Evolutionary conservation across 2,888 invertebrate species (phyloP).

Genomic region (Cephus sareptanus): DNA sequence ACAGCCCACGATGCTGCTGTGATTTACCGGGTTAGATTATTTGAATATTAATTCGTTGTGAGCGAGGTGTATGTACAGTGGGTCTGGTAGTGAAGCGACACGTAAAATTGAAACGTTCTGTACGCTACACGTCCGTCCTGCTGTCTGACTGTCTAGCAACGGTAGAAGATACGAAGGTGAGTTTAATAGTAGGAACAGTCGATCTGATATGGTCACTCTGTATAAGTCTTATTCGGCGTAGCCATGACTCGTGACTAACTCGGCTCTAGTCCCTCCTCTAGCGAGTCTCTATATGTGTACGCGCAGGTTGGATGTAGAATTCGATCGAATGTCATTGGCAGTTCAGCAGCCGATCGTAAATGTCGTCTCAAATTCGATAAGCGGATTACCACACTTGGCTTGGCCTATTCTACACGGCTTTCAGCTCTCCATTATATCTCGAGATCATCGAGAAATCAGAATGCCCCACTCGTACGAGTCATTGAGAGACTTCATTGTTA

Average conservation of each 20-base stretch:
- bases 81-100: constrained; percentile 8
- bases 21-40: constrained; percentile 39
- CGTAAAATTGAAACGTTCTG: constrained; percentile 21
- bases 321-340: constrained; percentile 17
- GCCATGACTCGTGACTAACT: neutral
- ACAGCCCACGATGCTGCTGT: constrained; percentile 27
- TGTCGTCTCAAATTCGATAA: constrained; percentile 37
- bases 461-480: neutral
- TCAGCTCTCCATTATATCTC: constrained; percentile 35
- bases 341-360: constrained; percentile 34
- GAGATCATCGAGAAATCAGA: constrained; percentile 29
- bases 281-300: neutral
- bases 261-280: neutral
- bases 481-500: neutral
- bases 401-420: constrained; percentile 37
- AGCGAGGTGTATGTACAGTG: neutral
- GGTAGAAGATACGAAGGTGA: constrained; percentile 1
- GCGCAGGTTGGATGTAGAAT: neutral
- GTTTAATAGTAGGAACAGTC: constrained; percentile 1
- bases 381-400: constrained; percentile 46
- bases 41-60: constrained; percentile 48
- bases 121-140: constrained; percentile 1
- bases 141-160: constrained; percentile 2
- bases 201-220: constrained; percentile 4
- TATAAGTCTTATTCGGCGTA: neutral